Base-by-base conservation (phyloP, 35 echinoderm and acorn worm species). In the Holothuria glaberrima region DNA sequence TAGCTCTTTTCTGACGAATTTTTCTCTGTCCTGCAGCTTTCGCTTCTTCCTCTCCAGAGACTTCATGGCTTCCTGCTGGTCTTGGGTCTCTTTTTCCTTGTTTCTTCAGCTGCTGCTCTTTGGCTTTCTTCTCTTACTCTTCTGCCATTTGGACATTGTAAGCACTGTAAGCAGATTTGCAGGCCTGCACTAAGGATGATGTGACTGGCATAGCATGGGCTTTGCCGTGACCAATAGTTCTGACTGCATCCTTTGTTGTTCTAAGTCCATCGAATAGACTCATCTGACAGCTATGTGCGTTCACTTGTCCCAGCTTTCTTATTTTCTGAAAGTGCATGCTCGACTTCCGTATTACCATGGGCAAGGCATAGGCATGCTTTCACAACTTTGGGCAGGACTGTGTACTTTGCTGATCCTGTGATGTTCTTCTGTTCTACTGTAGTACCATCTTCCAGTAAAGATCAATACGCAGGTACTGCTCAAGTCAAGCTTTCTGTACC, bases 321-420 rank as follows among this genome's bases (percentile, higher is more conserved):
- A 52, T 83, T 83, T 83, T 83, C 79, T 48, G 79, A 83, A 38
- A 83, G 80, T 6, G 80, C 18, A 56, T 5, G 41, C 50, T 83
- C 80, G 12, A 83, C 80, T 83, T 12, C 38, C 64, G 80, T 44
- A 83, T 83, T 83, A 44, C 80, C 80, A 83, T 83, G 41, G 50
- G 80, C 80, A 59, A 83, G 80, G 80, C 80, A 58, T 56, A 83
- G 80, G 35, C 35, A 87, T 87, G 84, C 58, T 87, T 87, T 87
- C 30, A 87, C 58, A 17, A 87, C 52, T 87, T 87, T 87, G 1
- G 84, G 59, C 34, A 87, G 58, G 84, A 65, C 84, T 83, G 80
- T 58, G 80, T 83, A 83, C 24, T 83, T 54, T 83, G 80, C 56
- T 83, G 80, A 83, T 83, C 80, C 80, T 58, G 57, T 83, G 26